phyloP scores from a whole-genome alignment of 1,140 invertebrate genomes.

The Pseudobourletiella spinata region DNA sequence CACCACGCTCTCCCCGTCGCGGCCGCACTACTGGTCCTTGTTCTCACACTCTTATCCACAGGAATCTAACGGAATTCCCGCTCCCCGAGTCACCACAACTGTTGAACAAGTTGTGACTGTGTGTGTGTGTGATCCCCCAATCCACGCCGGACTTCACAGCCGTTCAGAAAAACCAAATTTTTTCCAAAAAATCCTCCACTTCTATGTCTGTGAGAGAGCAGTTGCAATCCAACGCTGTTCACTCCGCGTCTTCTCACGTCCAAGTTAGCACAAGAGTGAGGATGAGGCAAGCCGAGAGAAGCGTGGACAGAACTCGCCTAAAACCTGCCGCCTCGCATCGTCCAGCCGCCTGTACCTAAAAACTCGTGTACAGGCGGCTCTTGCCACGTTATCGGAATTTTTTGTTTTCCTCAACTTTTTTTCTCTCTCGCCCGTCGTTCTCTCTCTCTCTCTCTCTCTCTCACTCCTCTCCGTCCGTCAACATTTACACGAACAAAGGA shows the following conservation, averaged over 20 bases:
- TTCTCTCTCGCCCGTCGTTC: background rate
- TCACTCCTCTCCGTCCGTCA: background rate
- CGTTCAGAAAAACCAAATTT: no score
- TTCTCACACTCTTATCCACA: no score
- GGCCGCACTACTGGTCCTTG: no score
- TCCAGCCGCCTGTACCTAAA: background rate
- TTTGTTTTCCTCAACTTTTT: background rate
- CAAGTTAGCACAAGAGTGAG: background rate
- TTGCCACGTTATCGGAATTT: background rate
- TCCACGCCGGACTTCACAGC: no score
- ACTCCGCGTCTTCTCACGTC: background rate
- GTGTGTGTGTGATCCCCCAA: no score
- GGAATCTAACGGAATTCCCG: no score
- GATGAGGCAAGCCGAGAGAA: background rate
- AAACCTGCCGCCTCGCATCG: background rate
- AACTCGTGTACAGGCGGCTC: background rate
- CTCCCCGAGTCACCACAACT: no score
- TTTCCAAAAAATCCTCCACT: no score
- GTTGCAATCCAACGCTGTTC: no score
- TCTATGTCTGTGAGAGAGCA: no score
- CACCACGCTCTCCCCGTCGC: no score
- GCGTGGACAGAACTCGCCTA: background rate
- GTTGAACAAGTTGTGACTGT: no score
- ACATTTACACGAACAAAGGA: background rate
- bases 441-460: background rate